These are phyloP conservation scores for Strongylocentrotus purpuratus DNA, from an alignment of 35 echinoderm and acorn worm genomes.

Conservation along the genomic window DNA sequence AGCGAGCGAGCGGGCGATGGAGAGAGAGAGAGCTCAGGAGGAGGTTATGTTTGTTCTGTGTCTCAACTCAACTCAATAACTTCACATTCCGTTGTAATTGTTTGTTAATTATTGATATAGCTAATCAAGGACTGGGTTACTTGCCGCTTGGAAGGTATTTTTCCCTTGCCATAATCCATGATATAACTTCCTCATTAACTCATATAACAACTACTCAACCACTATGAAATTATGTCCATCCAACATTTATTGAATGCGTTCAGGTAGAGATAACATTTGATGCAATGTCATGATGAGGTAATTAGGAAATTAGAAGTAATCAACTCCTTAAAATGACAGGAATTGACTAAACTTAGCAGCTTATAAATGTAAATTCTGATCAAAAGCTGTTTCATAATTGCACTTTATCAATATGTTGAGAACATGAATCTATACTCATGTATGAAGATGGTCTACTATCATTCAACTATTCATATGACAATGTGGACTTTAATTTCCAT, in stretches of 20 bases:
- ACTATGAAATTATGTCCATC: background rate
- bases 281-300: background rate
- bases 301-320: too few relatives aligned
- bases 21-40: background rate
- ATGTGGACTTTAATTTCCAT: too few relatives aligned
- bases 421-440: too few relatives aligned
- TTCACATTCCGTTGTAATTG: conserved; percentile 24
- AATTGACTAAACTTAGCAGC: too few relatives aligned
- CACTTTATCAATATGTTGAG: too few relatives aligned
- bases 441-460: too few relatives aligned
- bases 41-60: conserved; percentile 38
- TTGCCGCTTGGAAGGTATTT: background rate
- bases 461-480: too few relatives aligned
- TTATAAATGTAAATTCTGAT: too few relatives aligned
- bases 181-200: background rate
- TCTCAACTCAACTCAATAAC: conserved; percentile 22
- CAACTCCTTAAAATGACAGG: too few relatives aligned
- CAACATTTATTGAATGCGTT: background rate
- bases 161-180: background rate
- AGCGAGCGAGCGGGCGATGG: background rate
- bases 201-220: background rate
- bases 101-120: conserved; percentile 31
- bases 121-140: background rate
- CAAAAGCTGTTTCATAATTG: too few relatives aligned
- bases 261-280: background rate